phyloP scores from a whole-genome alignment of 2,888 invertebrate species.

The Chelonus formosanus region DNA sequence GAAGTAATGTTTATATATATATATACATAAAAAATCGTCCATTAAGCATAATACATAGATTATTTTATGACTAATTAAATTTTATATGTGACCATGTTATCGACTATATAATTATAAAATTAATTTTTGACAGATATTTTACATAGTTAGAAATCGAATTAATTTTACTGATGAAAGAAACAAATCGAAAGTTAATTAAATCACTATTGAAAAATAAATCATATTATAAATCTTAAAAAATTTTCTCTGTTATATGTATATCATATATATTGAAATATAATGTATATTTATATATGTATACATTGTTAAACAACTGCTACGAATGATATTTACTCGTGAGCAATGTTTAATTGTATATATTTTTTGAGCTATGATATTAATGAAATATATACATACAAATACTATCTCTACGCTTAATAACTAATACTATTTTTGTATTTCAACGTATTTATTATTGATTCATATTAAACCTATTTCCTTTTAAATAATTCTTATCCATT shows the following conservation, averaged over 20 bases:
- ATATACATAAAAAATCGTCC: slow-evolving; percentile 37
- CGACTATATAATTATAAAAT: background rate
- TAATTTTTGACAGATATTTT: slow-evolving; percentile 1
- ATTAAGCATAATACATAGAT: slow-evolving; percentile 21
- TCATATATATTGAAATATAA: slow-evolving; percentile 36
- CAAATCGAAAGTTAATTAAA: background rate
- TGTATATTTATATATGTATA: slow-evolving; percentile 35
- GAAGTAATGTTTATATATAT: slow-evolving; percentile 28
- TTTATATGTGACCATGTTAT: slow-evolving; percentile 52
- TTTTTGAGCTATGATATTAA: slow-evolving; percentile 34
- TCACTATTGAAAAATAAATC: background rate
- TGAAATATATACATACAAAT: too few species aligned
- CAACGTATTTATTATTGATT: too few species aligned
- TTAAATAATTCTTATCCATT: too few species aligned
- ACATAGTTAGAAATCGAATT: background rate
- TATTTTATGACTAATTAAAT: slow-evolving; percentile 47
- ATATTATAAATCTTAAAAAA: background rate
- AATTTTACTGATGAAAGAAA: too few species aligned
- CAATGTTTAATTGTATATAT: slow-evolving; percentile 40
- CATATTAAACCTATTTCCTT: too few species aligned
- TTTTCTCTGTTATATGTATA: slow-evolving; percentile 30
- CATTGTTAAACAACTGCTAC: slow-evolving; percentile 2
- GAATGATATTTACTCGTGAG: slow-evolving; percentile 31
- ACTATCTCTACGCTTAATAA: too few species aligned
- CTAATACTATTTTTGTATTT: too few species aligned